Percentiles rank a stretch among this genome's conserved stretches.
Evolutionary conservation across 2,888 invertebrate genomes (phyloP).

Genomic region (Rhynchonema sp.): DNA sequence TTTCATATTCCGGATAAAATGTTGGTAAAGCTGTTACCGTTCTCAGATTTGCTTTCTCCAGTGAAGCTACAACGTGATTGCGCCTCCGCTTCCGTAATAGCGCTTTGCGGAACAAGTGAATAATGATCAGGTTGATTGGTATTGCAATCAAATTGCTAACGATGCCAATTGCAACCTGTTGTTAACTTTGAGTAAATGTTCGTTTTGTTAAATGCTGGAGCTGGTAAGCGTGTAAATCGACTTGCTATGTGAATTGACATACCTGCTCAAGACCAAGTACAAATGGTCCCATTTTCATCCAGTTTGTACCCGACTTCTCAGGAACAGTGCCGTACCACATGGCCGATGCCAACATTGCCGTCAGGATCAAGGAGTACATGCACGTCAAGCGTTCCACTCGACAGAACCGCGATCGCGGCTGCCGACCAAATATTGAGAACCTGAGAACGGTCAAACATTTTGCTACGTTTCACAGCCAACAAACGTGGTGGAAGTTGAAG

Average conservation of each 20-base stretch:
- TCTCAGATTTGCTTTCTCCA: conserved; percentile 8
- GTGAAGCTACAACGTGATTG: conserved; percentile 25
- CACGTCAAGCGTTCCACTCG: conserved; percentile 35
- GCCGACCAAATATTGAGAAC: conserved; percentile 37
- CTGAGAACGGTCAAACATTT: no score
- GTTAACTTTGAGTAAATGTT: background rate
- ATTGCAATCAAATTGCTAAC: conserved; percentile 33
- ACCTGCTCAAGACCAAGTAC: conserved; percentile 33
- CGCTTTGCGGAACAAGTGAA: conserved; percentile 31
- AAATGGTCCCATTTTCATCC: conserved; percentile 34
- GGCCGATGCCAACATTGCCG: conserved; percentile 37
- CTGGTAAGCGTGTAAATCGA: background rate
- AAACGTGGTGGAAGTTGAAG: no score
- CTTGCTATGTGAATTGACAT: background rate
- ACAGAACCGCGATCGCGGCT: conserved; percentile 34
- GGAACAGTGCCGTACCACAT: conserved; percentile 33
- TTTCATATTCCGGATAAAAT: background rate
- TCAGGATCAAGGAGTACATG: conserved; percentile 34
- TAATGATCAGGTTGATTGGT: conserved; percentile 32
- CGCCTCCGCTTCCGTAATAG: conserved; percentile 23
- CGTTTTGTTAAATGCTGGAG: no score
- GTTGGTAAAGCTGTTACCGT: background rate
- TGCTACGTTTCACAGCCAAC: no score
- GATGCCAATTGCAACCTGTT: conserved; percentile 32
- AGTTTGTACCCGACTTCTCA: conserved; percentile 15